These are phyloP conservation scores for Zosterops japonicus DNA, from an alignment of 2,113 vertebrate genomes.

Conservation along the genomic window DNA sequence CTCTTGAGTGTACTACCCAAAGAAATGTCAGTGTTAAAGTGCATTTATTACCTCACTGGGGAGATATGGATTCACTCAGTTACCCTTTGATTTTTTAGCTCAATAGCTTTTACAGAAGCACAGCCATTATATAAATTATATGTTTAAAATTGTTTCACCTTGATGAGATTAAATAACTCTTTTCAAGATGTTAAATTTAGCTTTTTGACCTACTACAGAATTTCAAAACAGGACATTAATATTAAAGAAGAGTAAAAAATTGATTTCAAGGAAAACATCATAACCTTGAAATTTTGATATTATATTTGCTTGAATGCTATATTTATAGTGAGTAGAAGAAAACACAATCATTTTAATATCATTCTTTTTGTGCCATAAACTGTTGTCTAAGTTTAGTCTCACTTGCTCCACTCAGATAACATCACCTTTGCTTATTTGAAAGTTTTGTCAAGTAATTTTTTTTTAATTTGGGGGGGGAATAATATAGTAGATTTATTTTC, in stretches of 20 bases:
- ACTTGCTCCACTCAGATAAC: neutral
- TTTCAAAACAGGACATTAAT: neutral
- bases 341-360: neutral
- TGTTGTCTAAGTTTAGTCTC: neutral
- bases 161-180: neutral
- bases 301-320: neutral
- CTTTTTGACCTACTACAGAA: neutral
- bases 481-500: neutral
- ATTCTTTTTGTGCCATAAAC: neutral
- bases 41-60: slow-evolving; percentile 19
- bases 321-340: neutral
- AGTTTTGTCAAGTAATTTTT: neutral
- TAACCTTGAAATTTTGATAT: neutral
- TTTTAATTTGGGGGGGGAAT: neutral
- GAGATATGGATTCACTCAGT: slow-evolving; percentile 2
- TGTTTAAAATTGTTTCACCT: slow-evolving; percentile 6
- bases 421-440: neutral
- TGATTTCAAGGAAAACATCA: neutral
- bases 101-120: neutral
- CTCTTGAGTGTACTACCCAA: neutral
- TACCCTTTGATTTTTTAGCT: slow-evolving; percentile 35
- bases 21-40: slow-evolving; percentile 26
- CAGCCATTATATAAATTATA: neutral
- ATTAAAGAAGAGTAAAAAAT: neutral
- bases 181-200: neutral